These are phyloP conservation scores for Dasysyrphus tricinctus DNA, from an alignment of 2,888 invertebrate genomes.

Conservation along the genomic window DNA sequence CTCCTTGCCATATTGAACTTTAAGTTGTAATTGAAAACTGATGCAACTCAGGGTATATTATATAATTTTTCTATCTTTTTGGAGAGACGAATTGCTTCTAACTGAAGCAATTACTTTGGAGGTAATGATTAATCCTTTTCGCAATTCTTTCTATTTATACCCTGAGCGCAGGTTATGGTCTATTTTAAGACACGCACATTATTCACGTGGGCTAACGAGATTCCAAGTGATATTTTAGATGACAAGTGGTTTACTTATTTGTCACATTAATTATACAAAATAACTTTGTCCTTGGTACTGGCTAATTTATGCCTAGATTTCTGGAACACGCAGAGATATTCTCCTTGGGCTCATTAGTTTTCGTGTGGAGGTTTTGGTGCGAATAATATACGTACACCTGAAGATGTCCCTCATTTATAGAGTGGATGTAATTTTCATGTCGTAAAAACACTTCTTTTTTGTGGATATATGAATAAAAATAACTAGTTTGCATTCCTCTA, in stretches of 20 bases:
- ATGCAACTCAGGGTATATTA: background rate
- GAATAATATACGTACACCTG: background rate
- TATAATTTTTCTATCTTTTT: background rate
- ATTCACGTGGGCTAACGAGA: conserved; percentile 39
- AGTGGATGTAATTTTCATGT: background rate
- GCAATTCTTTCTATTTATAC: conserved; percentile 35
- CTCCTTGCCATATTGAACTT: conserved; percentile 9
- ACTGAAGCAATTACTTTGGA: conserved; percentile 36
- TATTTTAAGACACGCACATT: conserved; percentile 17
- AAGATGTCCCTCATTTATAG: background rate
- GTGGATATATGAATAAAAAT: background rate
- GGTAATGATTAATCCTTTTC: conserved; percentile 43
- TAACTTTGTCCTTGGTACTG: conserved; percentile 44
- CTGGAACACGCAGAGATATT: conserved; percentile 31
- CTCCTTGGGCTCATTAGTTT: conserved; percentile 21
- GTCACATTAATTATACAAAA: conserved; percentile 34
- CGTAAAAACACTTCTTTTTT: background rate
- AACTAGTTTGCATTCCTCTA: conserved; percentile 10
- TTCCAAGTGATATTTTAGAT: conserved; percentile 20
- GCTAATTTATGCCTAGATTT: conserved; percentile 37
- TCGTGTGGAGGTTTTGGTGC: conserved; percentile 11
- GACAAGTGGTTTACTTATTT: conserved; percentile 45
- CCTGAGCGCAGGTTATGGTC: conserved; percentile 1
- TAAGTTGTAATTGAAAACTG: background rate
- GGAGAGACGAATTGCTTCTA: conserved; percentile 20